These are phyloP conservation scores for Hydrophis major DNA, from an alignment of 2,797 vertebrate genomes.

Conservation along the genomic window DNA sequence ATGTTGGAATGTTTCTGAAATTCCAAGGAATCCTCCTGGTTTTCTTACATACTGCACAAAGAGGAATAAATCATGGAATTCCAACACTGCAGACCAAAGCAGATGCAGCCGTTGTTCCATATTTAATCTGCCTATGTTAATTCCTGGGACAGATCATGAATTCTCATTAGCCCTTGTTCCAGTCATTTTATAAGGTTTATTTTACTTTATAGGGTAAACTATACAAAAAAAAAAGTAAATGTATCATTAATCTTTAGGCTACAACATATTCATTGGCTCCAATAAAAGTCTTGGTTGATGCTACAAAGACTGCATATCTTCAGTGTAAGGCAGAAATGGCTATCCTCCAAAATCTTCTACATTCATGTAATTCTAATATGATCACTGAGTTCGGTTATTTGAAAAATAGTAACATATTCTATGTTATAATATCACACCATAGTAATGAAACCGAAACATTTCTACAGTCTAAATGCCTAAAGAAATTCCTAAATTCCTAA, in stretches of 20 bases:
- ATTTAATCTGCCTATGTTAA: not conserved
- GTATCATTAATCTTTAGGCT: not conserved
- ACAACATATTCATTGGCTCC: not conserved
- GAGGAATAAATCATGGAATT: not conserved
- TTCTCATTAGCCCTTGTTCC: not conserved
- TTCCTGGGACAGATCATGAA: not conserved
- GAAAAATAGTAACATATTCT: not conserved
- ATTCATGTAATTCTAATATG: not conserved
- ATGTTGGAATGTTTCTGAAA: not conserved
- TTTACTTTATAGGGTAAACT: not conserved
- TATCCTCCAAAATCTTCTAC: not conserved
- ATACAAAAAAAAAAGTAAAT: not conserved
- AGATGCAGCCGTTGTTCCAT: not conserved
- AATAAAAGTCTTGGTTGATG: constrained; percentile 3
- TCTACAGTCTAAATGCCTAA: not conserved
- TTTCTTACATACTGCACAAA: not conserved
- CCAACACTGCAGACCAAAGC: not conserved
- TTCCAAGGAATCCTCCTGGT: not conserved
- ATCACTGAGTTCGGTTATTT: not conserved
- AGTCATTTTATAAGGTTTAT: not conserved
- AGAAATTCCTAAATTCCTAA: not conserved
- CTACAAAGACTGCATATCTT: not conserved
- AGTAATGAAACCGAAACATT: not conserved
- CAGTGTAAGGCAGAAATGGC: not conserved
- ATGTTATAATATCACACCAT: not conserved